Percentiles rank a stretch among this genome's conserved stretches.
phyloP scores from a whole-genome alignment of 2,888 invertebrate genomes.

The Philereme vetulata region DNA sequence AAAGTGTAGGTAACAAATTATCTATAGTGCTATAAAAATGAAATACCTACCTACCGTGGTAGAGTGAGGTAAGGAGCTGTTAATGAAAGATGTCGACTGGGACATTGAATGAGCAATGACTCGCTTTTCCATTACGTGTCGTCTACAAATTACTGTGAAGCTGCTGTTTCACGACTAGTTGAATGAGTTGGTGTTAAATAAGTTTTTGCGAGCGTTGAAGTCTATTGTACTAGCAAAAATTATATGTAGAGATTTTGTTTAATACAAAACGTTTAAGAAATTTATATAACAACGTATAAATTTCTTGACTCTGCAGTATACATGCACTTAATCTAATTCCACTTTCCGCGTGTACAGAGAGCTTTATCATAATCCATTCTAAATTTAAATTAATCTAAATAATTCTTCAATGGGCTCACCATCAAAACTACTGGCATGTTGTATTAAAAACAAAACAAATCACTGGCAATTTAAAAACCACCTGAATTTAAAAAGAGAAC shows the following conservation, averaged over 20 bases:
- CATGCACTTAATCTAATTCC: background rate
- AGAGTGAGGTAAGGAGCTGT: too few species aligned
- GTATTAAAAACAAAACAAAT: constrained; percentile 63
- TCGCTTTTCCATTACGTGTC: constrained; percentile 3
- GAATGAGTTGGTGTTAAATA: background rate
- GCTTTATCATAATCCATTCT: constrained; percentile 25
- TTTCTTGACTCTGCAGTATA: too few species aligned
- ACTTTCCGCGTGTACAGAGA: constrained; percentile 2
- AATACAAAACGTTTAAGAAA: too few species aligned
- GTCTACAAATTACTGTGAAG: constrained; percentile 2
- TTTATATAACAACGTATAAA: too few species aligned
- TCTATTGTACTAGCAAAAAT: constrained; percentile 15
- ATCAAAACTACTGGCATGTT: constrained; percentile 49
- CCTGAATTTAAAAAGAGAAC: constrained; percentile 74
- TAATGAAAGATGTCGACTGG: background rate
- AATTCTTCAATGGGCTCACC: constrained; percentile 28
- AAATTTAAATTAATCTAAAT: constrained; percentile 35
- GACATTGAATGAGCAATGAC: constrained; percentile 7
- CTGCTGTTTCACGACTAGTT: constrained; percentile 5
- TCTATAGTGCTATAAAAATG: too few species aligned
- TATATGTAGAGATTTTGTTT: too few species aligned
- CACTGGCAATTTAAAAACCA: constrained; percentile 73
- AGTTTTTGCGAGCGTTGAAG: constrained; percentile 15
- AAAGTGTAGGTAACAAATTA: too few species aligned
- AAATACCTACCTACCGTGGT: too few species aligned